These are phyloP conservation scores for Gerris lacustris DNA, from an alignment of 2,888 invertebrate genomes.

Conservation along the genomic window DNA sequence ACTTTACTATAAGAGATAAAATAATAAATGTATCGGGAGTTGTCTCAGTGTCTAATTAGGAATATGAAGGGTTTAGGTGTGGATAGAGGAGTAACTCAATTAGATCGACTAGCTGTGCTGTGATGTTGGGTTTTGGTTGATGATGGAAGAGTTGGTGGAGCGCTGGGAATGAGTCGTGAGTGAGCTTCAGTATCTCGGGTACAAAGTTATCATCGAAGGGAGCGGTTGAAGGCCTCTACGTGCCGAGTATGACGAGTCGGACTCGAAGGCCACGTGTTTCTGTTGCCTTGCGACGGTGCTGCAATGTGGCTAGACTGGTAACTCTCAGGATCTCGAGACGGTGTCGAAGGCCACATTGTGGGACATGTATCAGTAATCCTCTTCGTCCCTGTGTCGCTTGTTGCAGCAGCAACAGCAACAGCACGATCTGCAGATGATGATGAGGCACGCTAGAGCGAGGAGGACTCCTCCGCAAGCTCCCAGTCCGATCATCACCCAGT, in stretches of 20 bases:
- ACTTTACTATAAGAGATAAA: too few species aligned
- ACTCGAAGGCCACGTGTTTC: neutral
- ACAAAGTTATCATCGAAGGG: neutral
- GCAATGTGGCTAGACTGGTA: neutral
- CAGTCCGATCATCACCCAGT: slow-evolving; percentile 51
- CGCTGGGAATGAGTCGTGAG: neutral
- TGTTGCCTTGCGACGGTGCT: neutral
- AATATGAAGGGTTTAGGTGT: too few species aligned
- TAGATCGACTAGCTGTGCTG: too few species aligned
- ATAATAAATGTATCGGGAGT: too few species aligned
- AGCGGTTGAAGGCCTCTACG: neutral
- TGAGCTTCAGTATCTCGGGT: neutral
- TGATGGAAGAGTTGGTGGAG: too few species aligned
- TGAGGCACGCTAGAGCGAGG: slow-evolving; percentile 45
- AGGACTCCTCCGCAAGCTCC: slow-evolving; percentile 48
- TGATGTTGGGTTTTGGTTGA: too few species aligned
- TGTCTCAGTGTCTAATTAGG: too few species aligned
- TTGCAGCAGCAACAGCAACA: slow-evolving; percentile 31
- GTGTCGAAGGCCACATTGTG: slow-evolving; percentile 9
- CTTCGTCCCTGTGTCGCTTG: slow-evolving; percentile 27
- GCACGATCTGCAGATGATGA: slow-evolving; percentile 48
- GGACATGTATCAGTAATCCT: slow-evolving; percentile 28
- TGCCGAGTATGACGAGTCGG: neutral
- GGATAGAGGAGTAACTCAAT: too few species aligned
- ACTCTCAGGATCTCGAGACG: slow-evolving; percentile 3